Percentiles rank a stretch among this genome's conserved stretches.
Conservation (phyloP, 2,888 invertebrate species). For the Eledone cirrhosa region DNA sequence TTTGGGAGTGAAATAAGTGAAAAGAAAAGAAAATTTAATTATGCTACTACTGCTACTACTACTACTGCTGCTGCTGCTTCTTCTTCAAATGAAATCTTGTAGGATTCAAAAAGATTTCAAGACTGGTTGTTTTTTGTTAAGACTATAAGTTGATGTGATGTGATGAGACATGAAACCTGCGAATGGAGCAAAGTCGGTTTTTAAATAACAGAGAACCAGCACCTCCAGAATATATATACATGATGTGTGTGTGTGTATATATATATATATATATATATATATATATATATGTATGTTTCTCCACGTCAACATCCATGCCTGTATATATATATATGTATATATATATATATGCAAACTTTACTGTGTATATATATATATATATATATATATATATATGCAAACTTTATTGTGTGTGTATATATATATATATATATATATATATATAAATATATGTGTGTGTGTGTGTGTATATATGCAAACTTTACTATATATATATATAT, state of each 20-base stretch:
- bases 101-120: no score
- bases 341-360: neutral
- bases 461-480: neutral
- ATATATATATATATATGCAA: neutral
- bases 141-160: no score
- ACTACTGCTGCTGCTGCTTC: no score
- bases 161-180: no score
- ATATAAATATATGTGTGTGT: neutral
- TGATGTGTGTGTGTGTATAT: neutral
- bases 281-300: neutral
- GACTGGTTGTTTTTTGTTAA: no score
- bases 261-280: neutral
- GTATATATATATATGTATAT: neutral
- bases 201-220: no score
- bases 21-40: no score
- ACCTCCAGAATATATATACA: neutral
- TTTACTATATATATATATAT: neutral
- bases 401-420: neutral
- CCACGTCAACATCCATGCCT: neutral
- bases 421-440: neutral
- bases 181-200: no score
- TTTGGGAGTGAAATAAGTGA: no score
- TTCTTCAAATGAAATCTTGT: no score
- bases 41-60: no score
- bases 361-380: constrained; percentile 1